Evolutionary conservation across 92 coral and sea anemone species (phyloP).

Genomic region (Heliopora coerulea): DNA sequence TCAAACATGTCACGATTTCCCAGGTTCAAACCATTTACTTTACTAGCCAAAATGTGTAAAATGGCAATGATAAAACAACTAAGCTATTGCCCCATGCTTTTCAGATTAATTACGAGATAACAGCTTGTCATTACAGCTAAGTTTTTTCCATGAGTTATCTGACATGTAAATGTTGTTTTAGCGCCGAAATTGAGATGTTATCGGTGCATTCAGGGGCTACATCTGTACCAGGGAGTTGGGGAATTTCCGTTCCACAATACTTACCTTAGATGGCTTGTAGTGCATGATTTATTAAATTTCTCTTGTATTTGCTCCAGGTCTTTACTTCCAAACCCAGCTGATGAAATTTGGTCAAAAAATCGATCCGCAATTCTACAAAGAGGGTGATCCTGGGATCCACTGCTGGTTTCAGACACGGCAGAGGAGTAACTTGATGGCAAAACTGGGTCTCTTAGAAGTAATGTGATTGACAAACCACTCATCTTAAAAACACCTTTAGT

Average conservation of each 20-base stretch:
- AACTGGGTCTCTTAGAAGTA: constrained; percentile 87
- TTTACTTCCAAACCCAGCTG: constrained; percentile 88
- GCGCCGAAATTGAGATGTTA: too few species aligned
- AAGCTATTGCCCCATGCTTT: too few species aligned
- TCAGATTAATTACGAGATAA: too few species aligned
- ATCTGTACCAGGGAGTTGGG: neutral
- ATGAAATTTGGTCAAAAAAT: constrained; percentile 77
- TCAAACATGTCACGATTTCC: too few species aligned
- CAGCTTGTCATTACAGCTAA: too few species aligned
- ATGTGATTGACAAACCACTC: constrained; percentile 74
- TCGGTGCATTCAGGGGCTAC: too few species aligned
- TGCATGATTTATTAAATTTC: constrained; percentile 73
- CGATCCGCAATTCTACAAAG: constrained; percentile 79
- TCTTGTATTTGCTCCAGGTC: constrained; percentile 83
- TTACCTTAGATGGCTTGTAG: constrained; percentile 85
- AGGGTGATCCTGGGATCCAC: constrained; percentile 61
- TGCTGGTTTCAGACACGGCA: constrained; percentile 28
- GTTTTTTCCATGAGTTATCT: too few species aligned
- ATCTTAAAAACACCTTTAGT: constrained; percentile 63
- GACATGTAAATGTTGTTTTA: too few species aligned
- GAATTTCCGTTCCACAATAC: neutral
- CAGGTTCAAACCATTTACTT: too few species aligned
- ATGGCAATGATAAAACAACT: too few species aligned
- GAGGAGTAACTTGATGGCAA: constrained; percentile 41
- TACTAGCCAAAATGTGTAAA: too few species aligned